These are phyloP conservation scores for Drosophila subsilvestris DNA, from an alignment of 2,888 invertebrate species.

Conservation along the genomic window DNA sequence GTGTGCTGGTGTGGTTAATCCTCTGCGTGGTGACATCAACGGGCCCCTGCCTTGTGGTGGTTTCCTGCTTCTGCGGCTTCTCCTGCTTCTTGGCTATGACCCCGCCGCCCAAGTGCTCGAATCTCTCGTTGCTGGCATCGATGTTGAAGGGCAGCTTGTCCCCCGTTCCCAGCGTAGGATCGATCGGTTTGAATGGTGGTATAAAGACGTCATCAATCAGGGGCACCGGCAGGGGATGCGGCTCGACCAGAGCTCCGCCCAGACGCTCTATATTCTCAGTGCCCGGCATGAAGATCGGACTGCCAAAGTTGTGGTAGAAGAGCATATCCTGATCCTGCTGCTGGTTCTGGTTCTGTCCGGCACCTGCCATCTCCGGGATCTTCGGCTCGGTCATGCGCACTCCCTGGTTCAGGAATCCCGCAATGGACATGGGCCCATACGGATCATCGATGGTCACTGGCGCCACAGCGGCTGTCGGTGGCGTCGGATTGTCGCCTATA, in stretches of 20 bases:
- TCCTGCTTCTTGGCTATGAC: conserved; percentile 84
- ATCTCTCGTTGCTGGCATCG: conserved; percentile 75
- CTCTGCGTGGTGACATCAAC: conserved; percentile 45
- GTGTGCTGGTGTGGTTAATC: conserved; percentile 7
- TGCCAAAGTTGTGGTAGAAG: conserved; percentile 88
- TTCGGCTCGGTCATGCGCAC: conserved; percentile 76
- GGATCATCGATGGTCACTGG: conserved; percentile 74
- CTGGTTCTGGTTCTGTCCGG: conserved; percentile 42
- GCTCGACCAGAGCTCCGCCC: conserved; percentile 86
- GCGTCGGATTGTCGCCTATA: conserved; percentile 74
- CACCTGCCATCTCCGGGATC: conserved; percentile 26
- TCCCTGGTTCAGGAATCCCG: conserved; percentile 61
- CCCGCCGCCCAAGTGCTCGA: conserved; percentile 83
- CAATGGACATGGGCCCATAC: conserved; percentile 37
- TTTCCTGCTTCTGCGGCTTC: conserved; percentile 14
- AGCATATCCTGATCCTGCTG: conserved; percentile 76
- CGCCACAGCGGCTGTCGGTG: conserved; percentile 63
- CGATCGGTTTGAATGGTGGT: conserved; percentile 81
- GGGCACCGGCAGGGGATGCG: conserved; percentile 89
- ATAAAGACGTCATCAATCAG: conserved; percentile 82
- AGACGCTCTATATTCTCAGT: conserved; percentile 87
- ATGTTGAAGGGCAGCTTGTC: conserved; percentile 77
- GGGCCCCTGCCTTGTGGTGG: conserved; percentile 12
- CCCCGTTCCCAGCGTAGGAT: conserved; percentile 67
- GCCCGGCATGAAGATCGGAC: conserved; percentile 87